phyloP scores from a whole-genome alignment of 64 coral and sea anemone genomes.

The Pocillopora verrucosa region DNA sequence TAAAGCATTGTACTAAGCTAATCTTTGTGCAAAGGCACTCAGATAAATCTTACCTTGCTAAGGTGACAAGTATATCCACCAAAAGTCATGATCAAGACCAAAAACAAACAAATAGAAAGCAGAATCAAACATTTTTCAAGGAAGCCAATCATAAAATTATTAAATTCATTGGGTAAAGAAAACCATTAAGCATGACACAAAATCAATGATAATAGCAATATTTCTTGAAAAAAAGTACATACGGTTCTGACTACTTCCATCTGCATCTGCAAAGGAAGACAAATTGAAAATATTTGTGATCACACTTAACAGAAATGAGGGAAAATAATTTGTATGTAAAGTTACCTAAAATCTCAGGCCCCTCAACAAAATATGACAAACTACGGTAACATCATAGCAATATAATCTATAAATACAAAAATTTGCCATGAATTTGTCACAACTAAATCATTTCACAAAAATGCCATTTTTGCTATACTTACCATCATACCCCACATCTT shows the following conservation, averaged over 20 bases:
- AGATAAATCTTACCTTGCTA: constrained; percentile 5
- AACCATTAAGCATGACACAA: no score
- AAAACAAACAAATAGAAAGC: neutral
- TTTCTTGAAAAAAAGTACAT: constrained; percentile 9
- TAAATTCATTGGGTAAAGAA: no score
- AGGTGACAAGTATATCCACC: neutral
- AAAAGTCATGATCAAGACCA: neutral
- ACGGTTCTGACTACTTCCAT: constrained; percentile 64
- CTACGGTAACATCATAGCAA: no score
- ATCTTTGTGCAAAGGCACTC: neutral
- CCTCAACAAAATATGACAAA: no score
- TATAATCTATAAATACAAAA: no score
- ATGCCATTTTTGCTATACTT: neutral
- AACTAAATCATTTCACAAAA: no score
- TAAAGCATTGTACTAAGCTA: no score
- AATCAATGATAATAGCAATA: neutral
- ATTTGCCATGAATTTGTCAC: no score
- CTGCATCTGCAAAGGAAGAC: constrained; percentile 62
- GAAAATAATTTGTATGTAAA: neutral
- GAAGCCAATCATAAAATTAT: no score
- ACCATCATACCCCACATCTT: constrained; percentile 68
- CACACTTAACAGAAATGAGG: no score
- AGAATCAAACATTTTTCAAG: neutral
- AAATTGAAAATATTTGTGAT: constrained; percentile 3
- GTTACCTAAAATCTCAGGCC: neutral